phyloP scores from a whole-genome alignment of 2,113 vertebrate genomes.

The Leptosomus discolor region DNA sequence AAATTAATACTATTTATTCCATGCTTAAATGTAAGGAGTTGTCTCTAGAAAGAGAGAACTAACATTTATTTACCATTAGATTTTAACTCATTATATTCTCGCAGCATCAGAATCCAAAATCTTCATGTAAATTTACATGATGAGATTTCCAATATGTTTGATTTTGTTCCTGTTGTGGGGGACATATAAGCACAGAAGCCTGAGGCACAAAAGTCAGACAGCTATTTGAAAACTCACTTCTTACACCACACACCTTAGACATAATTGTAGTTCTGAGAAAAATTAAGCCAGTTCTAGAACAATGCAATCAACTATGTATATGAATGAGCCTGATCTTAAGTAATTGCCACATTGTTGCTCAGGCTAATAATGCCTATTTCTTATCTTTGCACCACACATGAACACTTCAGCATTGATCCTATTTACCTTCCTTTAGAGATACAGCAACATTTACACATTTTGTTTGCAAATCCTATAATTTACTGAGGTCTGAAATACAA shows the following conservation, averaged over 20 bases:
- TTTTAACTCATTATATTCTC: background rate
- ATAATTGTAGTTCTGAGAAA: background rate
- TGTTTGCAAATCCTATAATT: background rate
- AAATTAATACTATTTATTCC: background rate
- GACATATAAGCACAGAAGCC: background rate
- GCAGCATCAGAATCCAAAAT: background rate
- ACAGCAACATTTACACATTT: background rate
- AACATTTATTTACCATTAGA: background rate
- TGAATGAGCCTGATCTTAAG: background rate
- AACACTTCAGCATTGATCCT: background rate
- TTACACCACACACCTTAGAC: background rate
- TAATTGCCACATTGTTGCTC: background rate
- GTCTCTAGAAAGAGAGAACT: background rate
- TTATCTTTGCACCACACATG: background rate
- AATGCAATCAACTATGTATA: background rate
- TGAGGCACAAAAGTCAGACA: background rate
- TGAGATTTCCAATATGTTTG: background rate
- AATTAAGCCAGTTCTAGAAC: background rate
- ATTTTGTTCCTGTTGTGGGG: background rate
- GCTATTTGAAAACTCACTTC: background rate
- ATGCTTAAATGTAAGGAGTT: rapidly evolving
- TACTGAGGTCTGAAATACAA: background rate
- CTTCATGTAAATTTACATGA: background rate
- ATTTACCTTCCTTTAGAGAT: background rate
- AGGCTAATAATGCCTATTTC: background rate